Percentiles rank a stretch among this genome's conserved stretches.
Evolutionary conservation across 2,797 vertebrate species (phyloP).

Genomic region (Coilia nasus): DNA sequence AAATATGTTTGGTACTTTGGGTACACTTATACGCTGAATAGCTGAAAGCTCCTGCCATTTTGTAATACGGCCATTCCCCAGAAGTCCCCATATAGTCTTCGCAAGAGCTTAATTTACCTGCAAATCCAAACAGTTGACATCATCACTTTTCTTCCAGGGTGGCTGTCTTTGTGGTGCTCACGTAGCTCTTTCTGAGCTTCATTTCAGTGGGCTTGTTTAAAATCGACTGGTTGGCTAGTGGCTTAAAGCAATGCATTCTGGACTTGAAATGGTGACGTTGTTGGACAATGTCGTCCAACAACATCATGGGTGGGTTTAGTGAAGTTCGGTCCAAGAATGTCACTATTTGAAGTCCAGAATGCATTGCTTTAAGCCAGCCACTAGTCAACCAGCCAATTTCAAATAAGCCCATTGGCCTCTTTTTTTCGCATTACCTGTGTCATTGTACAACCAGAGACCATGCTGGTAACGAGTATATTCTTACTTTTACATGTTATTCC

Average conservation of each 20-base stretch:
- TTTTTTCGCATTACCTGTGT: background rate
- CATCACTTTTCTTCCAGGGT: background rate
- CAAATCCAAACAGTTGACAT: conserved; percentile 19
- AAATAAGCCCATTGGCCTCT: background rate
- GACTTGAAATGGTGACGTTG: too few relatives aligned
- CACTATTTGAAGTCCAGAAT: too few relatives aligned
- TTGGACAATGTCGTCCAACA: too few relatives aligned
- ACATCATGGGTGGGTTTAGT: too few relatives aligned
- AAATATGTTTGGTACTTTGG: background rate
- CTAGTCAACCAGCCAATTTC: too few relatives aligned
- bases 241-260: too few relatives aligned
- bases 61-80: background rate
- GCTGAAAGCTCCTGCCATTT: background rate
- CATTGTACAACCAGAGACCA: background rate
- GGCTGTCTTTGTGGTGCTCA: background rate
- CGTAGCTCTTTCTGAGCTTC: background rate
- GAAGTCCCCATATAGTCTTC: background rate
- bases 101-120: background rate
- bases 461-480: too few relatives aligned
- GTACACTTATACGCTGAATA: background rate
- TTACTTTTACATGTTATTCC: too few relatives aligned
- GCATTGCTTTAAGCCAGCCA: too few relatives aligned
- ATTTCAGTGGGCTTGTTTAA: too few relatives aligned
- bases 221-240: too few relatives aligned
- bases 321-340: too few relatives aligned